Conservation (phyloP, 2,888 invertebrate species). For the Philaethria dido region DNA sequence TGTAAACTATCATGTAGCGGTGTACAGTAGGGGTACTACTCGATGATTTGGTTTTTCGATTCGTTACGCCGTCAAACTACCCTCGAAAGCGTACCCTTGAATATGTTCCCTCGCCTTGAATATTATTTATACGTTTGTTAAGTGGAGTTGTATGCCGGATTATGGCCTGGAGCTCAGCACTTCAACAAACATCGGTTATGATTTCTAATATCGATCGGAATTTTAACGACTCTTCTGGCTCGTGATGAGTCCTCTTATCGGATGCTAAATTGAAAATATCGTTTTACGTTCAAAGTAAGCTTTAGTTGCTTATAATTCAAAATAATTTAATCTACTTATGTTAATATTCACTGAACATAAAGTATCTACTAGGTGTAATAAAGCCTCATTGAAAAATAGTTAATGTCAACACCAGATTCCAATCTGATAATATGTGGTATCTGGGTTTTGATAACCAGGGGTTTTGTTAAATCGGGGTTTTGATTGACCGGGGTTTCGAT, state of each 20-base stretch:
- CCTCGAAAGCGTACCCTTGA: slow-evolving; percentile 78
- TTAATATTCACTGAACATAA: not conserved
- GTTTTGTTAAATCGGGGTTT: no score
- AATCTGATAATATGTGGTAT: not conserved
- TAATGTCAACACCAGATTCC: not conserved
- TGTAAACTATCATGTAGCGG: slow-evolving; percentile 81
- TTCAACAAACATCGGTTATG: slow-evolving; percentile 80
- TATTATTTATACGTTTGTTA: slow-evolving; percentile 85
- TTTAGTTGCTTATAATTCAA: slow-evolving; percentile 36
- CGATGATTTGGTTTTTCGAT: slow-evolving; percentile 85
- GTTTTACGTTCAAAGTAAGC: slow-evolving; percentile 42
- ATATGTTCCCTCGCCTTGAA: slow-evolving; percentile 82
- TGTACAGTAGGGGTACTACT: slow-evolving; percentile 81
- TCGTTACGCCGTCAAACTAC: slow-evolving; percentile 84
- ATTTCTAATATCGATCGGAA: slow-evolving; percentile 71
- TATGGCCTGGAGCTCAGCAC: slow-evolving; percentile 79
- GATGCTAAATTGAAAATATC: slow-evolving; percentile 42
- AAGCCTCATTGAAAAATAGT: not conserved
- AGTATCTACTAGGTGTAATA: slow-evolving; percentile 1
- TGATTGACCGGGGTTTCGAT: not conserved
- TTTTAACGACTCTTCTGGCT: slow-evolving; percentile 52
- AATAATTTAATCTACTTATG: not conserved
- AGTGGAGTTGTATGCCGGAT: slow-evolving; percentile 80
- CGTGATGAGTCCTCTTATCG: slow-evolving; percentile 44
- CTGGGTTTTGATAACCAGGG: no score